phyloP scores from a whole-genome alignment of 2,888 invertebrate genomes.

The Drosophila fulvimacula region DNA sequence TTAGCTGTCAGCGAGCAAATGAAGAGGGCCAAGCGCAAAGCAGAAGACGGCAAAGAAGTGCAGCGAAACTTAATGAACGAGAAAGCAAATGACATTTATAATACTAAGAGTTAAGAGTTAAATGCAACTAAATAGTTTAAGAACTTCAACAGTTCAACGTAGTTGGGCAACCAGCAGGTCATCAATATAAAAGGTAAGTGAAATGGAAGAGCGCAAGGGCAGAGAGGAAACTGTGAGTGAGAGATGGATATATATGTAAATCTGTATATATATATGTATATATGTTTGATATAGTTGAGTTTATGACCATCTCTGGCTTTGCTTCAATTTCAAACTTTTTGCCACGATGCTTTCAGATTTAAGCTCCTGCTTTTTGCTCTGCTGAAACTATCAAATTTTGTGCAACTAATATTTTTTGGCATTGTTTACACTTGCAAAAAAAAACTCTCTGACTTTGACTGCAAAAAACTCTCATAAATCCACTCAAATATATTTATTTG shows the following conservation, averaged over 20 bases:
- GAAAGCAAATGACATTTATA: slow-evolving; percentile 46
- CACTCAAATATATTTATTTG: slow-evolving; percentile 1
- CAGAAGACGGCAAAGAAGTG: neutral
- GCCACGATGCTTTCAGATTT: neutral
- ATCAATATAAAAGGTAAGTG: neutral
- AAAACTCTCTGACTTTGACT: neutral
- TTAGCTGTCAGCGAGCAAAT: slow-evolving; percentile 29
- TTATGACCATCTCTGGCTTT: too few species aligned
- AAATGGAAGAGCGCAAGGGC: neutral
- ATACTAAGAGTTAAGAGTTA: slow-evolving; percentile 23
- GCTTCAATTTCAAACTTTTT: neutral
- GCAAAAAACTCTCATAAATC: neutral
- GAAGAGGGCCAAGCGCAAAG: slow-evolving; percentile 32
- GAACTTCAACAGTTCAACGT: neutral
- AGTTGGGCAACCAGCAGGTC: neutral
- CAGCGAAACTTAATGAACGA: slow-evolving; percentile 46
- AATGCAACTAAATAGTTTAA: slow-evolving; percentile 23
- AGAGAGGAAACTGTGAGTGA: too few species aligned
- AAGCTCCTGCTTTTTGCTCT: neutral
- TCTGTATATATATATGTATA: neutral
- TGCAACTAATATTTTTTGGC: neutral
- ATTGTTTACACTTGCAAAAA: neutral
- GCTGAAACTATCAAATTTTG: neutral
- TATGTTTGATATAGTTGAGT: neutral
- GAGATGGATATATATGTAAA: neutral